Evolutionary conservation across 2,113 vertebrate genomes (phyloP), one percentile per base, ranked within the genome.

Genomic region (Micromys minutus): DNA sequence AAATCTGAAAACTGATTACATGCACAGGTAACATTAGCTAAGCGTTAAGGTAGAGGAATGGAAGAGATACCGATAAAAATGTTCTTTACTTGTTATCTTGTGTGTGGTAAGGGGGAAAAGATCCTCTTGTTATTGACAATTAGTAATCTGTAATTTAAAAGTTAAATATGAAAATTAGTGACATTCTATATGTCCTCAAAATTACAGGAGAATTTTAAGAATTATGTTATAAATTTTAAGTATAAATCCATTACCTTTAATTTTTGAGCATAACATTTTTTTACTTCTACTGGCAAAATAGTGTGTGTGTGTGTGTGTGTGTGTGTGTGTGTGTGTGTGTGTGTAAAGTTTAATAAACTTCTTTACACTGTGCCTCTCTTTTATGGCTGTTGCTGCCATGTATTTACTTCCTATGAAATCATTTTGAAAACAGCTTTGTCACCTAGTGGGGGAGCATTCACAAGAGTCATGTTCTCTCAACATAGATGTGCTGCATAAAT

Each of bases 321-420:
- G n/a, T n/a, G n/a, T n/a, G n/a, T n/a, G n/a, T n/a, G n/a, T n/a
- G n/a, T n/a, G n/a, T n/a, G n/a, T n/a, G n/a, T n/a, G n/a, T n/a
- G n/a, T n/a, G n/a, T 79, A 0, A 81, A 72, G 11, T 67, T n/a
- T 22, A 69, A 81, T 36, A 77, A 61, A 77, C 86, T 29, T 72
- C 86, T 29, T 42, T 6, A 89, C 47, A 75, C 63, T 61, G 19
- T 94, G 47, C 39, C 90, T 95, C 75, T 92, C 47, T 81, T 93
- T 93, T 65, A 67, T 83, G 34, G 59, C 13, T 26, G 76, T 85
- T 85, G 89, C 69, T 45, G 79, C 24, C 67, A 91, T 21, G 9
- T 7, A 67, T 89, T 88, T 59, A 93, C 76, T 93, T 91, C 72
- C 72, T n/a, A 36, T 69, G 19, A 96, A 90, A 84, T 87, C 34